These are phyloP conservation scores for Lagorchestes hirsutus DNA, from an alignment of 2,797 vertebrate genomes.

Conservation along the genomic window DNA sequence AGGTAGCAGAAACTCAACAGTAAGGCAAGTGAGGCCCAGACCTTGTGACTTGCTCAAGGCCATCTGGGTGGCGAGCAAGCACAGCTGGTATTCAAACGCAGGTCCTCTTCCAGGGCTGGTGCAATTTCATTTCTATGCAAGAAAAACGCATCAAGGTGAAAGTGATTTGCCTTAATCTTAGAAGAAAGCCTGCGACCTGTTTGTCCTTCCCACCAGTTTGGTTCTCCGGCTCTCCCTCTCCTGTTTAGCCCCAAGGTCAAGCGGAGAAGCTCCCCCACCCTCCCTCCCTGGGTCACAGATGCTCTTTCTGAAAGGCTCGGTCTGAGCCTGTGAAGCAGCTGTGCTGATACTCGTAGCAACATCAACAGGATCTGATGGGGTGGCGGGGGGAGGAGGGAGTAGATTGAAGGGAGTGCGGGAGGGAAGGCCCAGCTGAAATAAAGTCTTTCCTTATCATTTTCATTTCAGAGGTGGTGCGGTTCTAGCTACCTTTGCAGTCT, in stretches of 20 bases:
- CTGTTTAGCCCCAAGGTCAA: neutral
- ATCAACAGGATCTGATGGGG: neutral
- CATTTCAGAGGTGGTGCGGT: neutral
- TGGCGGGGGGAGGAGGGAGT: rapidly evolving
- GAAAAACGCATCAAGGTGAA: neutral
- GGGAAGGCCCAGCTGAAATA: neutral
- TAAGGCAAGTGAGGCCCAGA: neutral
- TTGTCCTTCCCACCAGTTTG: neutral
- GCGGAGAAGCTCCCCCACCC: neutral
- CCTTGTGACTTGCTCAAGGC: neutral
- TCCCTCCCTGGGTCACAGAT: neutral
- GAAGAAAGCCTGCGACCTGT: neutral
- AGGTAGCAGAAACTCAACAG: neutral
- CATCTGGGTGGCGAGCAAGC: neutral
- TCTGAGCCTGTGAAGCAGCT: rapidly evolving
- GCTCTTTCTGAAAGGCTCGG: neutral
- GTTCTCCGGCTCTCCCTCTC: neutral
- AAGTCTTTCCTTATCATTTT: neutral
- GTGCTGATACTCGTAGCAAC: neutral
- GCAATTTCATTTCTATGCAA: neutral
- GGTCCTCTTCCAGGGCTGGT: neutral
- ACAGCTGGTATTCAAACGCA: neutral
- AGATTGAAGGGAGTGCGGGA: neutral
- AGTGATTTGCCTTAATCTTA: neutral
- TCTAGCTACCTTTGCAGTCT: rapidly evolving